Evolutionary conservation across 2,888 invertebrate genomes (phyloP).

Genomic region (Drosophila pseudotalamancana): DNA sequence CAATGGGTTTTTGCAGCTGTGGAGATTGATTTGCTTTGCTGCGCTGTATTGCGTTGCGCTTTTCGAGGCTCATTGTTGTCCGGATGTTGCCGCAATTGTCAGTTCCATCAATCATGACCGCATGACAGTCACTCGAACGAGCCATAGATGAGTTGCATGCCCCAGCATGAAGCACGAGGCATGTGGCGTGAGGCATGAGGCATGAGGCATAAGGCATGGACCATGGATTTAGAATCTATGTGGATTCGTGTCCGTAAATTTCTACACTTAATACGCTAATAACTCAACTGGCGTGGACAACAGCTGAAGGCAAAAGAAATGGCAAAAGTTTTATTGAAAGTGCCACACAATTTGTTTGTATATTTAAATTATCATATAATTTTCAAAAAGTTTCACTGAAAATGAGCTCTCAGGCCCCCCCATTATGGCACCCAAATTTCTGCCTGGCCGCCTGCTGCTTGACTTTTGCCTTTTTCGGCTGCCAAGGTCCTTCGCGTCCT

Average conservation of each 20-base stretch:
- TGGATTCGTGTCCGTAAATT: slow-evolving; percentile 25
- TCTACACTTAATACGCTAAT: slow-evolving; percentile 70
- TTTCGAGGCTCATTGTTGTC: slow-evolving; percentile 17
- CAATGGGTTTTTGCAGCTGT: slow-evolving; percentile 26
- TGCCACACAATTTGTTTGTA: slow-evolving; percentile 80
- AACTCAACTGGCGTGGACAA: slow-evolving; percentile 58
- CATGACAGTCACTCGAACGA: slow-evolving; percentile 58
- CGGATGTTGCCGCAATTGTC: slow-evolving; percentile 70
- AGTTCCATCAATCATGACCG: slow-evolving; percentile 69
- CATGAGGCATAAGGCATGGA: too few species aligned
- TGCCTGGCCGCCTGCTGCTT: slow-evolving; percentile 32
- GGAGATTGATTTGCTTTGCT: slow-evolving; percentile 46
- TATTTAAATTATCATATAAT: slow-evolving; percentile 80
- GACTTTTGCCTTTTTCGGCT: slow-evolving; percentile 55
- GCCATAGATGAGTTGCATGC: slow-evolving; percentile 26
- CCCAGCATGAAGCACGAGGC: slow-evolving; percentile 6
- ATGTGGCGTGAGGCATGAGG: too few species aligned
- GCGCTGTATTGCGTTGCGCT: slow-evolving; percentile 22
- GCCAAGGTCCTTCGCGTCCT: neutral
- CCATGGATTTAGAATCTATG: too few species aligned
- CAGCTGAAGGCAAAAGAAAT: slow-evolving; percentile 56
- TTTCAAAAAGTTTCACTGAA: slow-evolving; percentile 65
- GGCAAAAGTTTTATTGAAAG: slow-evolving; percentile 79
- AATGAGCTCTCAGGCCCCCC: slow-evolving; percentile 50
- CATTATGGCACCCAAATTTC: slow-evolving; percentile 6